Evolutionary conservation across 2,888 invertebrate species (phyloP).

Genomic region (Sycophila texana): DNA sequence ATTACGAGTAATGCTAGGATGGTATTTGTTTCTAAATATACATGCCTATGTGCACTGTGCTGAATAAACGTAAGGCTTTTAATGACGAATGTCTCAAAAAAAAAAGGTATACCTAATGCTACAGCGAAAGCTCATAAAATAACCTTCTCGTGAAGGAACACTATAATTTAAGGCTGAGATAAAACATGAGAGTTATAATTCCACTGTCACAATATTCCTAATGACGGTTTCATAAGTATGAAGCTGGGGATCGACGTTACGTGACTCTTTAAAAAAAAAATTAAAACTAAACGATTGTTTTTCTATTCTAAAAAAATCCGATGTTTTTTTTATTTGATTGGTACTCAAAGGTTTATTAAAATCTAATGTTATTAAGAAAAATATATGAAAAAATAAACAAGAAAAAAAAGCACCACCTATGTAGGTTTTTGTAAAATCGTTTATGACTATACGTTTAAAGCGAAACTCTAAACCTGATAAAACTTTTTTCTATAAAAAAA

Average conservation of each 20-base stretch:
- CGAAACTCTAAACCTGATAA: slow-evolving; percentile 29
- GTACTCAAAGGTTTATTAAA: slow-evolving; percentile 45
- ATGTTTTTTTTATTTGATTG: slow-evolving; percentile 45
- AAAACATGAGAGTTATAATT: slow-evolving; percentile 43
- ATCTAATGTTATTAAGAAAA: slow-evolving; percentile 42
- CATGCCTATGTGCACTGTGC: slow-evolving; percentile 28
- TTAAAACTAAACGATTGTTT: slow-evolving; percentile 29
- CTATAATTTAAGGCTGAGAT: slow-evolving; percentile 53
- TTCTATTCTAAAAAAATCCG: slow-evolving; percentile 39
- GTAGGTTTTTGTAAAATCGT: slow-evolving; percentile 38
- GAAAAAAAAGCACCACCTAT: slow-evolving; percentile 22
- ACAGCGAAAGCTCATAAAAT: slow-evolving; percentile 41
- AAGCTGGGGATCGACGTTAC: slow-evolving; percentile 58
- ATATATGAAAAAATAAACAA: slow-evolving; percentile 29
- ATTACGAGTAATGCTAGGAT: slow-evolving; percentile 30
- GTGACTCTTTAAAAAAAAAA: slow-evolving; percentile 33
- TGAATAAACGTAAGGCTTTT: slow-evolving; percentile 28
- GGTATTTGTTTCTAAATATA: slow-evolving; percentile 38
- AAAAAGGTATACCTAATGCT: slow-evolving; percentile 39
- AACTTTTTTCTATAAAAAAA: slow-evolving; percentile 17
- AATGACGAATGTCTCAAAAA: slow-evolving; percentile 34
- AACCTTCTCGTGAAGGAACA: slow-evolving; percentile 27
- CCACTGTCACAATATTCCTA: slow-evolving; percentile 47
- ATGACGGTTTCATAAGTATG: slow-evolving; percentile 52
- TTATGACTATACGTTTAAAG: slow-evolving; percentile 15